Evolutionary conservation across 2,797 vertebrate genomes (phyloP).

Genomic region (Cossypha heuglini): DNA sequence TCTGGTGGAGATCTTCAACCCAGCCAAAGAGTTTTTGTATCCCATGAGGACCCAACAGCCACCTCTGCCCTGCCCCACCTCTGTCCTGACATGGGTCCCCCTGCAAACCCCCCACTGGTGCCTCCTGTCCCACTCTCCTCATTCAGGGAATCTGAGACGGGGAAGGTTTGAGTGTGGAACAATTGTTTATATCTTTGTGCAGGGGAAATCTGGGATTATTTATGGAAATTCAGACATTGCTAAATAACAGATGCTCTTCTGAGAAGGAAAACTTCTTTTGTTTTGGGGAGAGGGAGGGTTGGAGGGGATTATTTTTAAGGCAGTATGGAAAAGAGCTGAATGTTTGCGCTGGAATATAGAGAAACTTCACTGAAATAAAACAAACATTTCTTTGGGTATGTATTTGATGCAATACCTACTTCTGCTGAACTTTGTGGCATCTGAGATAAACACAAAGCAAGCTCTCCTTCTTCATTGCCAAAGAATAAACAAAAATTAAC

Average conservation of each 20-base stretch:
- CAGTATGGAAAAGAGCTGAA: slow-evolving; percentile 25
- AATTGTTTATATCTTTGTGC: slow-evolving; percentile 64
- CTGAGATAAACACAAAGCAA: background rate
- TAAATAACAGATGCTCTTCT: slow-evolving; percentile 70
- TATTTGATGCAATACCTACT: background rate
- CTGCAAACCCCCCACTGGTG: accelerated
- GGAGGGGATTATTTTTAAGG: background rate
- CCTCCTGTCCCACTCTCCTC: background rate
- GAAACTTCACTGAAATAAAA: background rate
- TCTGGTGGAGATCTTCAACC: background rate
- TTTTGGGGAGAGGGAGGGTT: background rate
- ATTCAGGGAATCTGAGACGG: background rate
- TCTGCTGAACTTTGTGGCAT: background rate
- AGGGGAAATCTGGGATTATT: slow-evolving; percentile 75
- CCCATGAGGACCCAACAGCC: accelerated
- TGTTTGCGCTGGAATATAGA: slow-evolving; percentile 3
- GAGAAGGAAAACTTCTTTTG: slow-evolving; percentile 50
- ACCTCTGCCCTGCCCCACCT: background rate
- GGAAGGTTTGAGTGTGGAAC: background rate
- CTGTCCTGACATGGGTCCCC: accelerated
- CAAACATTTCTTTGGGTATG: background rate
- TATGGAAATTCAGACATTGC: slow-evolving; percentile 70
- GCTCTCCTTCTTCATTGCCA: background rate
- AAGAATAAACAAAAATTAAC: background rate
- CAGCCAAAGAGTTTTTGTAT: background rate